Conservation (phyloP, 2,888 invertebrate genomes). For the Idaea aversata region DNA sequence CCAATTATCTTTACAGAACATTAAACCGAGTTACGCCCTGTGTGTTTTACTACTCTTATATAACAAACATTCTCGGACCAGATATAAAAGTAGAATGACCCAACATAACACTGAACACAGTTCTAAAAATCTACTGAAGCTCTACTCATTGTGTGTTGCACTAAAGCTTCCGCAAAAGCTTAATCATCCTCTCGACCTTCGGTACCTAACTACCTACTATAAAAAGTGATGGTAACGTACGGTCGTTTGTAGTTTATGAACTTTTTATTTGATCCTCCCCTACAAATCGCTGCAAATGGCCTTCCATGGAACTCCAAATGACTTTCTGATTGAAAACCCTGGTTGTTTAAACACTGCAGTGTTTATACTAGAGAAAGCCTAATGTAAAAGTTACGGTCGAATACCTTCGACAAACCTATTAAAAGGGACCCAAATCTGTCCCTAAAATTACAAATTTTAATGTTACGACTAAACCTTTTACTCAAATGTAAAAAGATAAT, state of each 20-base stretch:
- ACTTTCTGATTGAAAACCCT: conserved; percentile 48
- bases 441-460: conserved; percentile 30
- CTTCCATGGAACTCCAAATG: conserved; percentile 36
- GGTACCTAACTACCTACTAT: background rate
- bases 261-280: conserved; percentile 28
- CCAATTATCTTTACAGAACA: background rate
- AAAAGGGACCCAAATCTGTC: conserved; percentile 28
- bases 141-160: background rate
- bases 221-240: conserved; percentile 14
- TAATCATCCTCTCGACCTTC: background rate
- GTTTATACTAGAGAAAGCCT: conserved; percentile 37
- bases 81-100: background rate
- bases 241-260: conserved; percentile 23
- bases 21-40: background rate
- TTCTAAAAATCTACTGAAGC: background rate
- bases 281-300: conserved; percentile 26
- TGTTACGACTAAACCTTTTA: conserved; percentile 28
- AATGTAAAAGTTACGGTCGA: conserved; percentile 34
- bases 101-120: background rate
- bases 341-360: conserved; percentile 29
- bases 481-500: conserved; percentile 26
- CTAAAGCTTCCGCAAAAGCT: background rate
- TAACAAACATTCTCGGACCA: background rate
- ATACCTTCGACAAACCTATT: conserved; percentile 37
- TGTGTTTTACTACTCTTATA: background rate